Base-by-base conservation (phyloP, 2,113 vertebrate species). In the Sterrhoptilus dennistouni region DNA sequence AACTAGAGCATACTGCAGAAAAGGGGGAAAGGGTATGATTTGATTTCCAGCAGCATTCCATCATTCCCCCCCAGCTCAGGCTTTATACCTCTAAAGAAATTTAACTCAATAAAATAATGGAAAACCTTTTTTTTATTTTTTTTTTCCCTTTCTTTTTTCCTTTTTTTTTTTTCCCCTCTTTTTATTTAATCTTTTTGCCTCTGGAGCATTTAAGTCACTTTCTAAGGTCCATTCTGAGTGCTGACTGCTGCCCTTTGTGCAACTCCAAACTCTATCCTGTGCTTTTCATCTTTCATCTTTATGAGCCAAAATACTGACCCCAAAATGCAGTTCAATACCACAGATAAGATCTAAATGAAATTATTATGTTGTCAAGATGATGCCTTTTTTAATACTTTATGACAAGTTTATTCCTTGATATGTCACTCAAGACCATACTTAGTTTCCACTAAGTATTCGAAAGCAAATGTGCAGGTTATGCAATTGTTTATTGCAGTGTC, bases 331-430 rank as follows among this genome's bases (percentile, higher is more conserved):
- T 77, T 71, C 70, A 66, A 31, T 87, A 63, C 36, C 53, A 80
- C 75, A 91, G 53, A 93, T 72, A 83, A 85, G 49, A 87, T 87
- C 57, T 82, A 87, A 95, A 79, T 89, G 82, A 94, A 95, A 87
- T 72, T 25, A 75, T 47, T 33, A 56, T 72, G 29, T 94, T 96
- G 50, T 95, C 35, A n/a, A 72, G 42, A 83, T 89, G 63, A 83
- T 80, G 75, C 80, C 22, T 61, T 76, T 88, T 83, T 93, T 63
- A 65, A 66, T 88, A 42, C 65, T 70, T 71, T 61, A 54, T 23
- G 35, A 20, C 78, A 88, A 85, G 38, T 88, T 91, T 76, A 54
- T 83, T 95, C 33, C 60, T 87, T 87, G 54, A 44, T 77, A 80
- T 28, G 66, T 89, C 75, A 87, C 60, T 91, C 91, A 77, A 89